These are phyloP conservation scores for Cassiopea andromeda DNA, from an alignment of 30 jellyfish, hydroid and myxozoan species.

Conservation along the genomic window DNA sequence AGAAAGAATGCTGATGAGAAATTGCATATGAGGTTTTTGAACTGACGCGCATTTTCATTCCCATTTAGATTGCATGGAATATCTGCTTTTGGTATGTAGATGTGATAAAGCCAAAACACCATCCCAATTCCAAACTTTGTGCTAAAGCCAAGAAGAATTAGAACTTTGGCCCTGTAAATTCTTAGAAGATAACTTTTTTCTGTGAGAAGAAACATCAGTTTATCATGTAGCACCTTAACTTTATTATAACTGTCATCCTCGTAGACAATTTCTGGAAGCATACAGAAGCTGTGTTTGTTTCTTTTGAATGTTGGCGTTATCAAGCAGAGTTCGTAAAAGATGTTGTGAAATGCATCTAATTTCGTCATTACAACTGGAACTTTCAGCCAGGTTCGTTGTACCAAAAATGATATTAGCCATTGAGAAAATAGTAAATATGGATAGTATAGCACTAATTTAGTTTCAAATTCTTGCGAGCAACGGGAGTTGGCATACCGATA, in stretches of 20 bases:
- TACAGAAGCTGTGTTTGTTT: conserved; percentile 42
- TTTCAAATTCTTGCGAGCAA: conserved; percentile 81
- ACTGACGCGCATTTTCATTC: conserved; percentile 35
- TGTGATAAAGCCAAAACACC: conserved; percentile 62
- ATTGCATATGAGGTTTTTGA: conserved; percentile 63
- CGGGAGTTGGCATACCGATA: conserved; percentile 74
- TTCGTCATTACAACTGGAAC: conserved; percentile 83
- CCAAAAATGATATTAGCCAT: conserved; percentile 69
- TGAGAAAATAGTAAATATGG: conserved; percentile 69
- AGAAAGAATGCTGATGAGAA: conserved; percentile 69
- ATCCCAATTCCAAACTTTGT: conserved; percentile 23
- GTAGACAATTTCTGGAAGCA: conserved; percentile 74
- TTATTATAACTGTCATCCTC: conserved; percentile 53
- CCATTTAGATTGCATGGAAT: conserved; percentile 57
- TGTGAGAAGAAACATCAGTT: conserved; percentile 65
- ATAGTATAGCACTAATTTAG: conserved; percentile 64
- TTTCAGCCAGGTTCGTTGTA: conserved; percentile 74
- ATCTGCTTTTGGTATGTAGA: conserved; percentile 61
- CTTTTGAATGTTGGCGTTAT: conserved; percentile 62
- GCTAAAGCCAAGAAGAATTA: conserved; percentile 34
- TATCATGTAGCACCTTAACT: conserved; percentile 78
- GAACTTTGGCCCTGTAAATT: conserved; percentile 63
- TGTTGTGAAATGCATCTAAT: conserved; percentile 72
- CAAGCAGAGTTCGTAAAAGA: conserved; percentile 62
- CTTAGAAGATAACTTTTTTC: conserved; percentile 67